Evolutionary conservation across 2,113 vertebrate species (phyloP), one percentile per base, ranked within the genome.

Genomic region (Bostrychus sinensis): DNA sequence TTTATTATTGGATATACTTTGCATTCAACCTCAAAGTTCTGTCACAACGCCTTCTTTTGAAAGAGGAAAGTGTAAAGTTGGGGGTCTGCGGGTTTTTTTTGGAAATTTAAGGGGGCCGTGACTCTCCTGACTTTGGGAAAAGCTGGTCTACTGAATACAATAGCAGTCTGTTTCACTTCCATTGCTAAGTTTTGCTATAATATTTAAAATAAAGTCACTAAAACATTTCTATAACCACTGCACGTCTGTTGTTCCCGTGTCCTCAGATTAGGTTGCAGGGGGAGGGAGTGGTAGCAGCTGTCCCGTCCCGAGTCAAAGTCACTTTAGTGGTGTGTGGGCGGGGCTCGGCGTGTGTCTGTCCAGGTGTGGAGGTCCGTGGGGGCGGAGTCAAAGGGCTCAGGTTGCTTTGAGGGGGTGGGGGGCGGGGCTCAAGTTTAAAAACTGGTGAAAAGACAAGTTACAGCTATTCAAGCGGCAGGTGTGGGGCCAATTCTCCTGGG

Each of bases 291-390:
- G 58, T 30, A 45, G 55, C 77, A 77, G 73, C 66, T 83, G 81
- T 39, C 62, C 57, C 1, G 16, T 37, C 30, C 36, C 42, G 59
- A 34, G 32, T 56, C 8, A 22, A 38, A 51, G 79, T 56, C 26
- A 14, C 17, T 23, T 38, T 53, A 56, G 61, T 38, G 62, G 62
- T 60, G 20, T 53, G 43, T 14, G 48, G 43, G 77, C 37, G 59
- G 56, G 34, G 62, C 14, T 50, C 4, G 63, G 55, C 38, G 77
- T 70, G 68, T 78, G 79, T 81, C 79, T 3, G 41, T 66, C 70
- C 76, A 80, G 83, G 70, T 83, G 80, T 38, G 62, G 61, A 43
- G 68, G 70, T 62, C 55, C 23, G 56, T n/a, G 25, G 42, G 56
- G 75, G 71, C 6, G 68, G 62, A 56, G 39, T 25, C 30, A 12